A percentile compares a stretch with the other conserved stretches of the same genome.
phyloP scores from a whole-genome alignment of 2,888 invertebrate species.

The Pycnomerus fuliginosus region DNA sequence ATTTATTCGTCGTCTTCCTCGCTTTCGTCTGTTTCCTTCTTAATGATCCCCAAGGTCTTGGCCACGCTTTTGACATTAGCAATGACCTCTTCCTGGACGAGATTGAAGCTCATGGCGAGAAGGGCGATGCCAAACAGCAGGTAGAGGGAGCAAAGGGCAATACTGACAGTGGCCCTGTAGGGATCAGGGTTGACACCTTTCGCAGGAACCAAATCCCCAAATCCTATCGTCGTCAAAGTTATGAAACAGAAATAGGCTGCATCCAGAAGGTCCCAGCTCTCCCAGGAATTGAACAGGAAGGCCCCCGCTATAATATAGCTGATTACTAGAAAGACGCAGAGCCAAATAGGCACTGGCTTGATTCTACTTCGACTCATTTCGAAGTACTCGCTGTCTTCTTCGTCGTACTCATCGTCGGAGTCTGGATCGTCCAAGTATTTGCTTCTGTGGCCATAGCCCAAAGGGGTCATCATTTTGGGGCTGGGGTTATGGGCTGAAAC shows the following conservation, averaged over 20 bases:
- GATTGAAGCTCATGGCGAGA: conserved; percentile 94
- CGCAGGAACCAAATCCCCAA: conserved; percentile 89
- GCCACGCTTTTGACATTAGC: conserved; percentile 85
- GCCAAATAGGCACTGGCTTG: conserved; percentile 84
- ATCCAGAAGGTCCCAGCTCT: conserved; percentile 82
- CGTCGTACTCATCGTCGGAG: conserved; percentile 56
- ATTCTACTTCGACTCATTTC: conserved; percentile 51
- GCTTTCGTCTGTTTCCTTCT: conserved; percentile 66
- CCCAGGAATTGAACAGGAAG: conserved; percentile 82
- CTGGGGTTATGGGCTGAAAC: conserved; percentile 50
- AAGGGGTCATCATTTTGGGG: conserved; percentile 67
- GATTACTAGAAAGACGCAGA: conserved; percentile 84
- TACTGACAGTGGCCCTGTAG: conserved; percentile 57
- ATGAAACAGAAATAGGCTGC: conserved; percentile 94
- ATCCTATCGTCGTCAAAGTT: conserved; percentile 89
- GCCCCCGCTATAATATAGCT: conserved; percentile 90
- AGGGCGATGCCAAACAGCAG: conserved; percentile 91
- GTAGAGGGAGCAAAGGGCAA: conserved; percentile 89
- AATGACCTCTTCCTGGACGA: conserved; percentile 92
- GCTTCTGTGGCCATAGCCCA: conserved; percentile 65
- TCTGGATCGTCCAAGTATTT: conserved; percentile 62
- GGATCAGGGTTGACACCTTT: conserved; percentile 57
- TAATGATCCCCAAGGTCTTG: conserved; percentile 83
- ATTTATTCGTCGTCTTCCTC: conserved; percentile 58
- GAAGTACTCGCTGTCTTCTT: conserved; percentile 39